Evolutionary conservation across 2,113 vertebrate species (phyloP).

Genomic region (Lycocorax pyrrhopterus): DNA sequence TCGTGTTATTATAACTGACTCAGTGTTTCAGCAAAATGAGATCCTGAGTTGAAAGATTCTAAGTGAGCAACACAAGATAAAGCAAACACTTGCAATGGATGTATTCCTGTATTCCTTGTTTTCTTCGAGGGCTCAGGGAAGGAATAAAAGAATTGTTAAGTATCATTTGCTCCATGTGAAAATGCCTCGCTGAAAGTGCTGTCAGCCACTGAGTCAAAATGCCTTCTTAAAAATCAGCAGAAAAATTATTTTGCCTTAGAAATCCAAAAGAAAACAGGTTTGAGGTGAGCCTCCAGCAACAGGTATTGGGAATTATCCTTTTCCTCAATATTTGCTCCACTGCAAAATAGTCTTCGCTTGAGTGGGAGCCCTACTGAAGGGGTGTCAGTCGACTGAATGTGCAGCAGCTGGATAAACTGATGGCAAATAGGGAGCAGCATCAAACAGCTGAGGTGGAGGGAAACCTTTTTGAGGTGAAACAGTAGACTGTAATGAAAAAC

Average conservation of each 20-base stretch:
- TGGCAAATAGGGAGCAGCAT: neutral
- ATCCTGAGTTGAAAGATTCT: neutral
- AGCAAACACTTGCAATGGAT: neutral
- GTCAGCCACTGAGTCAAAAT: neutral
- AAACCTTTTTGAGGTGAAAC: neutral
- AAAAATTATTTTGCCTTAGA: neutral
- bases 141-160: neutral
- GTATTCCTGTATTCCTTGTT: neutral
- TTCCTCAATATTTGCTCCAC: neutral
- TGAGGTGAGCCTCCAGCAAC: neutral
- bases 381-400: neutral
- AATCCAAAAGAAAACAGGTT: neutral
- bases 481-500: neutral
- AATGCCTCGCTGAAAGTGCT: neutral
- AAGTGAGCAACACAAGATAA: neutral
- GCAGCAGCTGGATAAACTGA: neutral
- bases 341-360: neutral
- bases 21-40: neutral
- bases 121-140: neutral
- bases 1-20: neutral
- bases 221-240: neutral
- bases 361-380: neutral
- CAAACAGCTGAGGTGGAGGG: neutral
- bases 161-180: neutral
- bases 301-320: neutral